phyloP scores from a whole-genome alignment of 1,140 invertebrate genomes.

The Drosophila hydei region DNA sequence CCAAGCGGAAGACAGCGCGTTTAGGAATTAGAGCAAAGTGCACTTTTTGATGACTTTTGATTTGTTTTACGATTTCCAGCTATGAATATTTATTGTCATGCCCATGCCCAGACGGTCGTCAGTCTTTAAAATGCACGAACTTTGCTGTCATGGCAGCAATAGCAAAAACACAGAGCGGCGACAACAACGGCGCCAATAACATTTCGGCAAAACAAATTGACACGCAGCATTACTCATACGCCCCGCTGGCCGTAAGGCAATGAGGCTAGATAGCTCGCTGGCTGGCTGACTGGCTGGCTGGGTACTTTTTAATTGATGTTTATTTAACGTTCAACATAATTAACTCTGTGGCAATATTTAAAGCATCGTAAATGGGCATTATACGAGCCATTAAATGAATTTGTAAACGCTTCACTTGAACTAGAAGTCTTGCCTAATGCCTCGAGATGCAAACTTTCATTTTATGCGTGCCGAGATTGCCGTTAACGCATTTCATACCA shows the following conservation, averaged over 20 bases:
- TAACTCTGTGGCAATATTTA: slow-evolving; percentile 75
- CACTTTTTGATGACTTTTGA: slow-evolving; percentile 82
- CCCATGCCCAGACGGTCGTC: slow-evolving; percentile 16
- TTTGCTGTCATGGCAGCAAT: slow-evolving; percentile 61
- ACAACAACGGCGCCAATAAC: slow-evolving; percentile 18
- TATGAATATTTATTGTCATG: slow-evolving; percentile 81
- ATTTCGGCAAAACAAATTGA: slow-evolving; percentile 33
- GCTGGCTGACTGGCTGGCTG: not conserved
- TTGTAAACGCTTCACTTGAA: slow-evolving; percentile 73
- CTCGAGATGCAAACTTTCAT: not conserved
- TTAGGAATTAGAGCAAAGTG: slow-evolving; percentile 76
- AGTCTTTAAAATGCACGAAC: slow-evolving; percentile 79
- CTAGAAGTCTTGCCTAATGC: slow-evolving; percentile 40
- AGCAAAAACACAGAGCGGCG: slow-evolving; percentile 24
- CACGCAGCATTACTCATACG: slow-evolving; percentile 51
- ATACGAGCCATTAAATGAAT: slow-evolving; percentile 75
- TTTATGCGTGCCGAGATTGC: slow-evolving; percentile 34
- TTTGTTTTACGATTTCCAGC: slow-evolving; percentile 78
- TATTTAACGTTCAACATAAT: slow-evolving; percentile 81
- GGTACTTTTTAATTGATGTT: slow-evolving; percentile 79
- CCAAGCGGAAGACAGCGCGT: slow-evolving; percentile 4
- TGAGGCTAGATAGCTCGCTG: not conserved
- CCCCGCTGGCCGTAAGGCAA: slow-evolving; percentile 20
- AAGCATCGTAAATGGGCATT: slow-evolving; percentile 74
- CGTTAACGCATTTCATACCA: slow-evolving; percentile 32